Evolutionary conservation across 2,888 invertebrate genomes (phyloP), one percentile per base, ranked within the genome.

Genomic region (Leptopilina syphax): DNA sequence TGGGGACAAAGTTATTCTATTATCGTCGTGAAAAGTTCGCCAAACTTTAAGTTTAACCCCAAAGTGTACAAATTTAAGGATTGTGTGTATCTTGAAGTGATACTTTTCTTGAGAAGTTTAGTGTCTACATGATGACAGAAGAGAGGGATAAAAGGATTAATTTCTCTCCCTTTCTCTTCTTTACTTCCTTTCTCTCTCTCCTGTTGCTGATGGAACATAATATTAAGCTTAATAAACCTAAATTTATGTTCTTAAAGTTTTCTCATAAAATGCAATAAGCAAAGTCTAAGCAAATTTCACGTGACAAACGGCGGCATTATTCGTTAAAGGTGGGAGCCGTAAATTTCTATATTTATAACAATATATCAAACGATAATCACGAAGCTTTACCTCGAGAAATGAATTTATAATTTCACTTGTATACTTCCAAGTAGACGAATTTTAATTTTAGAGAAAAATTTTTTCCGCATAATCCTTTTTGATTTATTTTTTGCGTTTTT

Each of bases 221-320:
- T 54, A 13, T 73, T 73, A 73, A 57, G 57, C 41, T n/a, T 6
- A n/a, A 57, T 73, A 73, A 73, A 73, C 57, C n/a, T 13, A 41
- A 57, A 73, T 73, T 57, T 57, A 73, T n/a, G 73, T 44, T 47
- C 44, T 47, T n/a, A 44, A 67, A 67, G 47, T 67, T 67, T 67
- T 44, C 47, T 44, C 67, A 4, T 47, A 67, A 67, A 67, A 67
- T 44, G 47, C 47, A 47, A 67, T 67, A 67, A 67, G n/a, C 18
- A 5, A 10, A n/a, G 9, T 34, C 57, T 54, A 27, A 47, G 57
- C 73, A 9, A 57, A 41, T 57, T 73, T 73, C 34, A 41, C 57
- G n/a, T 41, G n/a, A 57, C 41, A n/a, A 54, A 70, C 24, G 18
- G 27, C 8, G 54, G 27, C 54, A 10, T 70, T 13, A 3, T 50